Evolutionary conservation across 2,113 vertebrate species (phyloP).

Genomic region (Thryonomys swinderianus): DNA sequence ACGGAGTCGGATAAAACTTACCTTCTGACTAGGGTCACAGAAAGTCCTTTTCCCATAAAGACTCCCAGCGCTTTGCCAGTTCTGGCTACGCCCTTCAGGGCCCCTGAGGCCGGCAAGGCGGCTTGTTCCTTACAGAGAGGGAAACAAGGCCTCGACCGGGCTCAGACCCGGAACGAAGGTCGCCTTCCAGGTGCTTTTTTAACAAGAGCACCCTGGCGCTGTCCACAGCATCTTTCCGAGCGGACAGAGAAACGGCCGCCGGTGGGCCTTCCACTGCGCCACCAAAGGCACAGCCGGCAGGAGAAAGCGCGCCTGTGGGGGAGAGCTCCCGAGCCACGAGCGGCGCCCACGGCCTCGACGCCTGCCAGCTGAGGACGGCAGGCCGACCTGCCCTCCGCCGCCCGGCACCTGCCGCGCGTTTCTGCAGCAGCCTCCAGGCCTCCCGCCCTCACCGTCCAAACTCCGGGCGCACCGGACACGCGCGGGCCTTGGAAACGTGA

Average conservation of each 20-base stretch:
- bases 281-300: background rate
- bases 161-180: background rate
- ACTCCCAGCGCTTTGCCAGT: background rate
- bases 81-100: constrained; percentile 37
- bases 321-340: no score
- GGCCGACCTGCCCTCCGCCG: background rate
- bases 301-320: background rate
- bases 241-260: background rate
- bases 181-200: background rate
- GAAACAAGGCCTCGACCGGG: background rate
- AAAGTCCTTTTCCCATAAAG: background rate
- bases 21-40: background rate
- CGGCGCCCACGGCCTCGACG: no score
- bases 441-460: background rate
- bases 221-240: background rate
- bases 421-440: background rate
- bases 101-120: background rate
- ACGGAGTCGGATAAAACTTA: constrained; percentile 50
- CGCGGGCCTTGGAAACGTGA: background rate
- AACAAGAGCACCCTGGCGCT: background rate
- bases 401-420: background rate
- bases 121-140: background rate
- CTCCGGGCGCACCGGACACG: background rate
- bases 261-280: background rate
- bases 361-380: no score